Evolutionary conservation across 2,113 vertebrate species (phyloP), one percentile per base, ranked within the genome.

Genomic region (Ceratotherium simum): DNA sequence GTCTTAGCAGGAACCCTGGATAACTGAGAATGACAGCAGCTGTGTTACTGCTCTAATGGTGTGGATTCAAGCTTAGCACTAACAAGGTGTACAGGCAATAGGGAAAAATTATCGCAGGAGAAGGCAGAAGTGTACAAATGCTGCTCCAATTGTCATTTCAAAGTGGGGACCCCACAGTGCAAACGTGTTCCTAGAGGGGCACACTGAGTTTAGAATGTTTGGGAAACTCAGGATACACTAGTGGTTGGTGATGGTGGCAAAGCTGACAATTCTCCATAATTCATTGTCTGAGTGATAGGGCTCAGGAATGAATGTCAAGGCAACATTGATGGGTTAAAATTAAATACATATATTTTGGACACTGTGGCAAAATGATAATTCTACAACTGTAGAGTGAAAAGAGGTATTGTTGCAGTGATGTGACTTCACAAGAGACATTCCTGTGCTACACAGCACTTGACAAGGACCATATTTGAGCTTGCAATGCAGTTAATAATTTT

Each of bases 31-130:
- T 27, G 69, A 81, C 87, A 94, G 46, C 88, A 39, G 60, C 69
- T n/a, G 14, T 6, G 60, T 81, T 21, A 36, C 42, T 23, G 70
- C 65, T 94, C 42, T 91, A 56, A 79, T 14, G 8, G 91, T 73
- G 60, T 89, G 92, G 72, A 69, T 33, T 79, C 75, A 69, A 82
- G 88, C 92, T 60, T 17, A 54, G 89, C 75, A 16, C 92, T 88
- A 92, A 88, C 58, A 90, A 90, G 82, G 54, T 48, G 10, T 54
- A 60, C 14, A 54, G 64, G 42, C 83, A 33, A 8, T 0, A 51
- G 36, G 51, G 54, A 5, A 6, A 72, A 20, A 70, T 0, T 69
- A 31, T 79, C 83, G 39, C 33, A 25, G 33, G n/a, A 93, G 36
- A 76, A 89, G 5, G 58, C 31, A 36, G 65, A 92, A 54, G 46